Percentiles rank a stretch among this genome's conserved stretches.
Conservation (phyloP, 1,140 invertebrate genomes). For the Sipha flava region DNA sequence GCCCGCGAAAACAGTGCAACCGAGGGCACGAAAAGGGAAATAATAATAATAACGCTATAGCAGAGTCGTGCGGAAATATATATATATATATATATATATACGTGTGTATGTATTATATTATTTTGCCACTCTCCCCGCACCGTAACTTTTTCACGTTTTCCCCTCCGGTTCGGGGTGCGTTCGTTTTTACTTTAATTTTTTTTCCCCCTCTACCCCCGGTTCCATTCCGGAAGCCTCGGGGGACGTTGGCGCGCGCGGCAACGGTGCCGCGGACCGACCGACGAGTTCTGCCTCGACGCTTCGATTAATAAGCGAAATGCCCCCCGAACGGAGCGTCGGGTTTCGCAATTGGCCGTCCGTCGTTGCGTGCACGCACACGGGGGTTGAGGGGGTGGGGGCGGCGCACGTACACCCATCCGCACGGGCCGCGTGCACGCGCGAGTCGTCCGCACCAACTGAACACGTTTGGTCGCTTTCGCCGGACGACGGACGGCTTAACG, state of each 20-base stretch:
- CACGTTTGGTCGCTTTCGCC: no score
- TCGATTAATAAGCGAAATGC: constrained; percentile 31
- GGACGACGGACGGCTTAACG: no score
- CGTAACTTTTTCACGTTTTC: background rate
- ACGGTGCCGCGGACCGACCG: background rate
- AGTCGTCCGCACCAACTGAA: no score
- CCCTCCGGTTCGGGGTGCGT: background rate
- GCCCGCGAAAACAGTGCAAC: background rate
- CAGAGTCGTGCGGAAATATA: background rate
- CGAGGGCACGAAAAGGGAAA: background rate
- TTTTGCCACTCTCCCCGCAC: background rate
- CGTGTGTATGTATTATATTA: background rate
- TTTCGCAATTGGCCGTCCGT: background rate
- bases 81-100: background rate
- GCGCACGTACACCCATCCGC: no score
- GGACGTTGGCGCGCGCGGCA: background rate
- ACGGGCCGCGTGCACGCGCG: no score
- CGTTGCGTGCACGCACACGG: no score
- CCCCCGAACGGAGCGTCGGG: background rate
- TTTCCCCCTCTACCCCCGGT: no score
- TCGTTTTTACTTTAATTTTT: constrained; percentile 30
- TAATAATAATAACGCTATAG: background rate
- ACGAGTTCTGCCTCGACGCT: constrained; percentile 27
- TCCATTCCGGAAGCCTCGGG: background rate
- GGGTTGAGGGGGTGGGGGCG: no score